Evolutionary conservation across 2,888 invertebrate species (phyloP), one percentile per base, ranked within the genome.

Genomic region (Psylliodes chrysocephalus): DNA sequence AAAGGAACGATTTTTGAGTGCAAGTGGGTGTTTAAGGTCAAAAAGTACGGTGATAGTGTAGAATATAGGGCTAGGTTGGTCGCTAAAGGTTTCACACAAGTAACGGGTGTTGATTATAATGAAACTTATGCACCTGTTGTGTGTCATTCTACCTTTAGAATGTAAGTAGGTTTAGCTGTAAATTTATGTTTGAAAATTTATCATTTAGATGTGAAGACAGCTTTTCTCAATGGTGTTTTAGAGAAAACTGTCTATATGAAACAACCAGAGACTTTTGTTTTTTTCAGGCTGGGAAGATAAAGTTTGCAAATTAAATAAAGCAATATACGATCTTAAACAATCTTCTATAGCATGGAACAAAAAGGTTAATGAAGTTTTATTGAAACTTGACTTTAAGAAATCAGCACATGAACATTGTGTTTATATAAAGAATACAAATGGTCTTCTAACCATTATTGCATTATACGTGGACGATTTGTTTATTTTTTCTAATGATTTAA

Each of bases 41-140:
- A 74, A 56, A 63, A 40, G 7, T 60, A 69, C 10, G 8, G 64
- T 14, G 63, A 74, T 14, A 61, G 15, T 10, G 35, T 73, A 6
- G 57, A 65, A 33, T 49, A 61, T 18, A 75, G 75, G 57, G 76
- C 76, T 5, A 35, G 77, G 15, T 40, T 77, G 1, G 76, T 77
- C 0, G 75, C 76, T 1, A 67, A 72, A 64, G 74, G 75, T 14
- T 75, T 68, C 66, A 46, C 52, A 25, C 75, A 77, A 68, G 18
- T n/a, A n/a, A n/a, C 54, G 55, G 76, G 74, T n/a, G 54, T 75
- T 8, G 68, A 77, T 56, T 77, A 66, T 53, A 56, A 63, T 33
- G 71, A 75, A 63, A 76, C 74, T 2, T 77, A 73, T 64, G 60
- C 73, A 5, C 75, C 75, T 3, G 69, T 70, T 4, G 42, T n/a